Conservation (phyloP, 1,140 invertebrate genomes). For the Pogonognathellus flavescens region DNA sequence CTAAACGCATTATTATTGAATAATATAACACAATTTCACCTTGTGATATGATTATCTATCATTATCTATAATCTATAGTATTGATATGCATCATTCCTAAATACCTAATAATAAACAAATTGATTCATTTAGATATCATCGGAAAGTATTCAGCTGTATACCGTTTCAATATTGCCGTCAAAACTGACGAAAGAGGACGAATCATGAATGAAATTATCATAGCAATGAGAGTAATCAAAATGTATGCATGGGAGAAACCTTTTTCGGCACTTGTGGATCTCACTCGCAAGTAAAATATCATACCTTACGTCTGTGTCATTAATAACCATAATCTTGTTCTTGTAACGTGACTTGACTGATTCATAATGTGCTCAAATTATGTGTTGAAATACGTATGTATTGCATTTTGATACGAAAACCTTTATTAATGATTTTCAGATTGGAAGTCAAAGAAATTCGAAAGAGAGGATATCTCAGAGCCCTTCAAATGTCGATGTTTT, state of each 20-base stretch:
- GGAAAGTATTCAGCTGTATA: constrained; percentile 79
- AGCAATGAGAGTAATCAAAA: constrained; percentile 83
- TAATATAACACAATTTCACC: too few species aligned
- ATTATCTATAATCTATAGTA: constrained; percentile 64
- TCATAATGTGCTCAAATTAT: not conserved
- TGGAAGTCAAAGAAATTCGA: constrained; percentile 61
- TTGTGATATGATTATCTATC: not conserved
- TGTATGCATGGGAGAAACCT: constrained; percentile 84
- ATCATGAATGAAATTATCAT: constrained; percentile 93
- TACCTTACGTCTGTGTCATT: too few species aligned
- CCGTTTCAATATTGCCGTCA: constrained; percentile 77
- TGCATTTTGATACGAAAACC: not conserved
- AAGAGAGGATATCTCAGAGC: constrained; percentile 52
- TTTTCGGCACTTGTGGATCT: constrained; percentile 70
- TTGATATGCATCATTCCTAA: too few species aligned
- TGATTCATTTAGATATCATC: constrained; percentile 78
- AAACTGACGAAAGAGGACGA: constrained; percentile 86
- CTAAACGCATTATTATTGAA: not conserved
- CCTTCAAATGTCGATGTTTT: constrained; percentile 56
- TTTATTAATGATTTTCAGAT: constrained; percentile 23
- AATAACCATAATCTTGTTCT: too few species aligned
- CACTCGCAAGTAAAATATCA: constrained; percentile 52
- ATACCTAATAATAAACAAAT: too few species aligned
- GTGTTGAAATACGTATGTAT: not conserved
- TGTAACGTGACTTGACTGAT: not conserved